phyloP scores from a whole-genome alignment of 2,888 invertebrate genomes.

The Phragmatobia fuliginosa region DNA sequence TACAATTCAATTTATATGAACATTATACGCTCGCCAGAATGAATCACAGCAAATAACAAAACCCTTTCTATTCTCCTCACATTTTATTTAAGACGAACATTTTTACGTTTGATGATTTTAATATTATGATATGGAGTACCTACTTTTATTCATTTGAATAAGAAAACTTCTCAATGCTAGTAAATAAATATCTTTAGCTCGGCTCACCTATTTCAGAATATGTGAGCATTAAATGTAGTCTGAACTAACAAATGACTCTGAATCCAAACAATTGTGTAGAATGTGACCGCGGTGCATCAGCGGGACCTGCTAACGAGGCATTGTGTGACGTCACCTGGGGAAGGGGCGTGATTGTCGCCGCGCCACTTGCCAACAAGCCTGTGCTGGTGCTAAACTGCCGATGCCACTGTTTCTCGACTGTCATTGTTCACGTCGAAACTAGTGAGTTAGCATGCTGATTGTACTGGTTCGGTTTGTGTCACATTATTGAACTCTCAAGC shows the following conservation, averaged over 20 bases:
- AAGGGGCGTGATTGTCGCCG: background rate
- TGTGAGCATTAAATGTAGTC: background rate
- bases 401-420: background rate
- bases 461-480: background rate
- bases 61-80: background rate
- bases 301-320: constrained; percentile 10
- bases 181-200: background rate
- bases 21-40: background rate
- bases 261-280: constrained; percentile 5
- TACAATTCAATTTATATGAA: too few relatives aligned
- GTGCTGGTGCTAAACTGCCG: background rate
- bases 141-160: background rate
- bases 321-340: constrained; percentile 3
- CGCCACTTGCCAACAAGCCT: background rate
- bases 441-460: background rate
- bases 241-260: background rate
- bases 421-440: background rate
- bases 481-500: background rate
- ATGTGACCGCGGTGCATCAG: background rate
- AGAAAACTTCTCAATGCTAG: background rate
- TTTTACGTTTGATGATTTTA: background rate
- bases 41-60: background rate
- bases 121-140: background rate
- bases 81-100: background rate
- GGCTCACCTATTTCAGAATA: background rate